Percentiles rank a stretch among this genome's conserved stretches.
phyloP scores from a whole-genome alignment of 2,113 vertebrate genomes.

The Clarias macrocephalus region DNA sequence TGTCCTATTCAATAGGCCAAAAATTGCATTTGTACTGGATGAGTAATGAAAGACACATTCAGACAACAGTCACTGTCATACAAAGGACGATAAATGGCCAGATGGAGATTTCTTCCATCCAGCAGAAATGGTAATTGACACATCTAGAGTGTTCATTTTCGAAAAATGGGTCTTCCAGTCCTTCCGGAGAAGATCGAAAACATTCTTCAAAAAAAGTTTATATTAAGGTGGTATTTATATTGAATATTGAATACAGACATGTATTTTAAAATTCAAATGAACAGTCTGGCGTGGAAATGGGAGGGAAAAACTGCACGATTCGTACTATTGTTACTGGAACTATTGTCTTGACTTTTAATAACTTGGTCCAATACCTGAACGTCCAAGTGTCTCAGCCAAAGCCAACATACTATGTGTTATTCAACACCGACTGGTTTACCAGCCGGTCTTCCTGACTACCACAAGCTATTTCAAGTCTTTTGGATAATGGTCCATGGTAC shows the following conservation, averaged over 20 bases:
- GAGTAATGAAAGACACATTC: conserved; percentile 9
- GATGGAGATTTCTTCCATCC: conserved; percentile 16
- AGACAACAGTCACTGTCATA: conserved; percentile 5
- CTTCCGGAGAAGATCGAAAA: not conserved
- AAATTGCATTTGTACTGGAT: conserved; percentile 14
- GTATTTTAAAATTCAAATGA: not conserved
- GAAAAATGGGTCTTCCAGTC: not conserved
- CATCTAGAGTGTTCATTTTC: not conserved
- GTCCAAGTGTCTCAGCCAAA: conserved; percentile 47
- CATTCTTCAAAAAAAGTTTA: not conserved
- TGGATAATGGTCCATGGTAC: conserved; percentile 27
- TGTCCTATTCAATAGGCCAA: conserved; percentile 8
- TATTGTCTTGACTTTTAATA: conserved; percentile 49
- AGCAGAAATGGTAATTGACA: conserved; percentile 3
- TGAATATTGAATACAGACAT: not conserved
- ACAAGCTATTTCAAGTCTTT: conserved; percentile 46
- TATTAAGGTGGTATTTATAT: not conserved
- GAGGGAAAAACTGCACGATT: not conserved
- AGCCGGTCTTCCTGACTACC: conserved; percentile 38
- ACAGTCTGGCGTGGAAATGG: conserved; percentile 2
- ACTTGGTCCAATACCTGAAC: conserved; percentile 25
- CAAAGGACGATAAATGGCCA: conserved; percentile 6
- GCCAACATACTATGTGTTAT: conserved; percentile 47
- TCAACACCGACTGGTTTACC: conserved; percentile 49
- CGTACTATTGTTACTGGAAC: conserved; percentile 49